These are phyloP conservation scores for Thaumatotibia leucotreta DNA, from an alignment of 1,140 invertebrate species.

Conservation along the genomic window DNA sequence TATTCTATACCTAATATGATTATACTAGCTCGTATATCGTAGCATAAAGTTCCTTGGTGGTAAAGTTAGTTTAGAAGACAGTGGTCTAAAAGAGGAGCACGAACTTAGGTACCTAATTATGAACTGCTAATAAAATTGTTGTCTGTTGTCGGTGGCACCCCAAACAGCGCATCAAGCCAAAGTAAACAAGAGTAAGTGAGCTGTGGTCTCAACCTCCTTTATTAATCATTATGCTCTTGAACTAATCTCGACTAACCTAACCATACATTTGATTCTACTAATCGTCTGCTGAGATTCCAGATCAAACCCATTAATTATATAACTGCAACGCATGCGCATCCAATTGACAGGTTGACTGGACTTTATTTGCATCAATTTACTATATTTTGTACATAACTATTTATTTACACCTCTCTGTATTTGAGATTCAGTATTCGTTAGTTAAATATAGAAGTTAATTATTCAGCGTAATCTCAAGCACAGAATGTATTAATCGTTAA, in stretches of 20 bases:
- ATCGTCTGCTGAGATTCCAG: conserved; percentile 55
- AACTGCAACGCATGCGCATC: conserved; percentile 22
- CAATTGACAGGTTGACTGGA: neutral
- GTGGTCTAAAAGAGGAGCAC: neutral
- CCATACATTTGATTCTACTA: conserved; percentile 62
- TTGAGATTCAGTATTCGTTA: neutral
- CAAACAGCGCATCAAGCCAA: conserved; percentile 77
- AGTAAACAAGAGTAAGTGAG: conserved; percentile 77
- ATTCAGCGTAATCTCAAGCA: neutral
- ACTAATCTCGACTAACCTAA: conserved; percentile 72
- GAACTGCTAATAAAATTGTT: conserved; percentile 64
- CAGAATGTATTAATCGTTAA: neutral
- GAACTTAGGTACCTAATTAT: neutral
- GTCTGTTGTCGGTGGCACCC: conserved; percentile 77
- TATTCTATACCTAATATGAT: too few relatives aligned
- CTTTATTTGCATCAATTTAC: conserved; percentile 38
- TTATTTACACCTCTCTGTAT: neutral
- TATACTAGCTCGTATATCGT: too few relatives aligned
- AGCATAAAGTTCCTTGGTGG: too few relatives aligned
- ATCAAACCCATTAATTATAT: conserved; percentile 34
- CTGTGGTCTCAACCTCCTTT: conserved; percentile 77
- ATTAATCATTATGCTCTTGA: conserved; percentile 60
- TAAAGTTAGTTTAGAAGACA: too few relatives aligned
- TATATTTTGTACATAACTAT: conserved; percentile 4
- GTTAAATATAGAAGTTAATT: neutral